These are phyloP conservation scores for Drosophila paranaensis DNA, from an alignment of 2,888 invertebrate species.

Conservation along the genomic window DNA sequence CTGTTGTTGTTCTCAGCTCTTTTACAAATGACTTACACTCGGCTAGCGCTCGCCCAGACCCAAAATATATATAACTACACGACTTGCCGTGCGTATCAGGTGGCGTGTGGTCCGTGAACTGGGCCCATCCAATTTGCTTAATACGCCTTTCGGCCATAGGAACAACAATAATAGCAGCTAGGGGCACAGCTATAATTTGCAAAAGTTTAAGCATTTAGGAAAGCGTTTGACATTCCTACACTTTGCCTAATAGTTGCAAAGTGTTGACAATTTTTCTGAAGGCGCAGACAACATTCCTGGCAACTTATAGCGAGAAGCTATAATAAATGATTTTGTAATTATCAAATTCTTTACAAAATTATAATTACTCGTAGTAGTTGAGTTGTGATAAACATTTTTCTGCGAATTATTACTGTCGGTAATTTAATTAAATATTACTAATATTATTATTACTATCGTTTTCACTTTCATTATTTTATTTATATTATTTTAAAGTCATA, in stretches of 20 bases:
- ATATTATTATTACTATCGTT: background rate
- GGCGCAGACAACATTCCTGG: slow-evolving; percentile 15
- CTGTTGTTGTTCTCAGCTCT: slow-evolving; percentile 44
- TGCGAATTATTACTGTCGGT: background rate
- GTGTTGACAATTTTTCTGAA: slow-evolving; percentile 44
- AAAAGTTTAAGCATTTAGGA: slow-evolving; percentile 55
- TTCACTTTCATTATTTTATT: background rate
- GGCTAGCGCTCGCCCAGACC: slow-evolving; percentile 53
- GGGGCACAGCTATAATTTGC: slow-evolving; percentile 36
- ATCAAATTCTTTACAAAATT: background rate
- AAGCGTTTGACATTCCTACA: slow-evolving; percentile 51
- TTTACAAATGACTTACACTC: slow-evolving; percentile 77
- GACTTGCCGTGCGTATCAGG: slow-evolving; percentile 62
- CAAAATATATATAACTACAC: slow-evolving; percentile 19
- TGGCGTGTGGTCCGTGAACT: slow-evolving; percentile 73
- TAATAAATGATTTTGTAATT: slow-evolving; percentile 3
- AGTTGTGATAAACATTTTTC: background rate
- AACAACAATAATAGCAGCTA: slow-evolving; percentile 12
- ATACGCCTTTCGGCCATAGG: slow-evolving; percentile 31
- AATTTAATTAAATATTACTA: background rate
- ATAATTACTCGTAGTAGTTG: background rate
- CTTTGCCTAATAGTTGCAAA: slow-evolving; percentile 22
- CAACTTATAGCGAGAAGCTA: background rate
- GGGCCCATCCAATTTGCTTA: slow-evolving; percentile 54
- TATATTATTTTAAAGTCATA: background rate